Percentiles rank a stretch among this genome's conserved stretches.
These are phyloP conservation scores for Aphelocoma californica DNA, from an alignment of 2,797 vertebrate genomes.

Conservation along the genomic window DNA sequence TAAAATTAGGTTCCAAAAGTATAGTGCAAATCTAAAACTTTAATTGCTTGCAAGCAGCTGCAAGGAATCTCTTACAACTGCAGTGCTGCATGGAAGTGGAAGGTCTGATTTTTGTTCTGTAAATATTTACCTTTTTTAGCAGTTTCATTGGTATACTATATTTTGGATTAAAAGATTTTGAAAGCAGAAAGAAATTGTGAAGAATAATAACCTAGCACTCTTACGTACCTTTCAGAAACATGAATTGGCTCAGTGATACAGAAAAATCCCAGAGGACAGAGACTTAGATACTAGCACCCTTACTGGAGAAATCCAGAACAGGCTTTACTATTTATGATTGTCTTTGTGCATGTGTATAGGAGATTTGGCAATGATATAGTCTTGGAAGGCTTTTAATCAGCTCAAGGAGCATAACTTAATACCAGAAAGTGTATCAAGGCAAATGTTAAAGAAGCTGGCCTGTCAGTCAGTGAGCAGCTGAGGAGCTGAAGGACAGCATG, in stretches of 20 bases:
- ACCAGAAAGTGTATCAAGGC: slow-evolving; percentile 7
- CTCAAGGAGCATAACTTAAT: slow-evolving; percentile 45
- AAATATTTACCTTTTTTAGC: slow-evolving; percentile 9
- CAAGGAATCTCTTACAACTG: background rate
- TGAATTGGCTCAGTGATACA: background rate
- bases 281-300: background rate
- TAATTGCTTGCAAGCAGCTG: slow-evolving; percentile 59
- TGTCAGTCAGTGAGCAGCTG: background rate
- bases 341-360: background rate
- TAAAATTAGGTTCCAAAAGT: slow-evolving; percentile 71
- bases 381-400: slow-evolving; percentile 50
- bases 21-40: slow-evolving; percentile 49
- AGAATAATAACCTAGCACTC: slow-evolving; percentile 13
- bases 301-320: background rate
- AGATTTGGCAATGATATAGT: background rate
- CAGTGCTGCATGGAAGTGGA: background rate
- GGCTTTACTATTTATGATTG: slow-evolving; percentile 9
- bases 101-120: background rate
- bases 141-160: background rate
- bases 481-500: slow-evolving; percentile 3
- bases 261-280: background rate
- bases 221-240: background rate
- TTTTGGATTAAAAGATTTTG: slow-evolving; percentile 21
- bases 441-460: slow-evolving; percentile 24
- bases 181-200: background rate